Evolutionary conservation across 2,113 vertebrate species (phyloP), one percentile per base, ranked within the genome.

Genomic region (Nycticryphes semicollaris): DNA sequence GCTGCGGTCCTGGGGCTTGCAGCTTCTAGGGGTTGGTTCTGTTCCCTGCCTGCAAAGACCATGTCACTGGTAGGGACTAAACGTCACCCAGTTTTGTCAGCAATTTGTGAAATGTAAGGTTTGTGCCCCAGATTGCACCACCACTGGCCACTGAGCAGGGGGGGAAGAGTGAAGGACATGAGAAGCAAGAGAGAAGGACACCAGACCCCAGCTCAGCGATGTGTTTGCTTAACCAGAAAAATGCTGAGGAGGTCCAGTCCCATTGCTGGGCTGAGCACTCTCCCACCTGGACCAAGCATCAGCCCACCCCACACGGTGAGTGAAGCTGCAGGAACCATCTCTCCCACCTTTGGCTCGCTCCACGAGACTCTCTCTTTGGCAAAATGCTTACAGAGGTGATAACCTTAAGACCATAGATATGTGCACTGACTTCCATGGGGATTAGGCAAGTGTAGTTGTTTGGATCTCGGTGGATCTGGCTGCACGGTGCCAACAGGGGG

Each of bases 51-150:
- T 73, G 39, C 59, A 60, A 41, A 31, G 54, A 22, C 20, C 23
- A 0, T 1, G 11, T 5, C 51, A 2, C 24, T n/a, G 41, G 16
- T 5, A 18, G 70, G 9, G 23, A 12, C 7, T 10, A 23, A 24
- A 23, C 1, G 6, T 37, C 64, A 63, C 59, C 23, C 45, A 13
- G 0, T 60, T 70, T 57, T 30, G 7, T 21, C 90, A 84, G 27
- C 62, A 37, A 1, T 0, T 31, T 33, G 33, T 35, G 64, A 54
- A 70, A 48, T 3, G 7, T 3, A 17, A 57, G 54, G 11, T 1
- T 45, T 43, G 62, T 73, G 20, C 33, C 21, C 21, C 31, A 50
- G 56, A 13, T 12, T 28, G 31, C 24, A 5, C 17, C 33, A 17
- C 24, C 0, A 4, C 39, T 37, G 41, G 25, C 37, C 8, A 3